Evolutionary conservation across 2,797 vertebrate genomes (phyloP).

Genomic region (Schizopygopsis malacanthus): DNA sequence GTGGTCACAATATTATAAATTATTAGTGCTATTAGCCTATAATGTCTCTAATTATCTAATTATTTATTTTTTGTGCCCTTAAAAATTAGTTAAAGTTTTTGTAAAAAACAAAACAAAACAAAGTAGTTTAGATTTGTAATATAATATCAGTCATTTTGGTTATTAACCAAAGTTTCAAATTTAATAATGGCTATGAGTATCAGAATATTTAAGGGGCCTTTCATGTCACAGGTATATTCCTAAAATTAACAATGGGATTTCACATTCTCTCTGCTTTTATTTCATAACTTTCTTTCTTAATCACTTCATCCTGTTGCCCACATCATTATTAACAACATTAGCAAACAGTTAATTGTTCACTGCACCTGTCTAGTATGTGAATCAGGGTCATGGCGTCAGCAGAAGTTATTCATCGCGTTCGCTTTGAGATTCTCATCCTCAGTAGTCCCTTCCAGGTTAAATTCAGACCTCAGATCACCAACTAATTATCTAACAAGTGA

Average conservation of each 20-base stretch:
- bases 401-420: conserved; percentile 25
- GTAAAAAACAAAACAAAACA: not conserved
- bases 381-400: not conserved
- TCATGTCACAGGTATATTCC: conserved; percentile 24
- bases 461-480: conserved; percentile 19
- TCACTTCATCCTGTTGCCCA: not conserved
- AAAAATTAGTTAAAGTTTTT: not conserved
- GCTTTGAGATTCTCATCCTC: not conserved
- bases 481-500: conserved; percentile 15
- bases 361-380: not conserved
- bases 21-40: not conserved
- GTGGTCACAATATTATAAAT: not conserved
- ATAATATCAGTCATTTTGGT: not conserved
- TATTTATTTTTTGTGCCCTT: not conserved
- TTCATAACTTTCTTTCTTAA: not conserved
- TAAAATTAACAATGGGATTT: conserved; percentile 12
- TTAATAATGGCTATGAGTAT: not conserved
- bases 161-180: not conserved
- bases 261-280: not conserved
- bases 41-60: not conserved
- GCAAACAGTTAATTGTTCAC: conserved; percentile 32
- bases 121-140: not conserved
- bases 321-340: conserved; percentile 40
- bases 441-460: not conserved
- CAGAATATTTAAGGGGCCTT: not conserved